Conservation (phyloP, 1,140 invertebrate species). For the Trichoplusia ni region DNA sequence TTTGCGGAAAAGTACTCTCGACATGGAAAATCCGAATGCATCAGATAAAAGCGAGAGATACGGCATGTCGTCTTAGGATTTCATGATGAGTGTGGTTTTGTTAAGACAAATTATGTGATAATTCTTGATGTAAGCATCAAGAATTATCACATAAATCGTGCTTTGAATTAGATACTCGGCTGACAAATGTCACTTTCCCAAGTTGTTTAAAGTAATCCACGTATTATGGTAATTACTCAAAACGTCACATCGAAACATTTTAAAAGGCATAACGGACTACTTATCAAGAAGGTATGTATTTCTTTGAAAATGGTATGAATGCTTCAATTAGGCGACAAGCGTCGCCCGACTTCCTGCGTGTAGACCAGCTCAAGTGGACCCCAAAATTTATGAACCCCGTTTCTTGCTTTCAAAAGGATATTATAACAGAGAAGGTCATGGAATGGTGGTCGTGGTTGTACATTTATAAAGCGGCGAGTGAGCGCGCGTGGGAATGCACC, state of each 20-base stretch:
- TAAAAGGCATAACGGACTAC: not conserved
- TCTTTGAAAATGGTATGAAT: constrained; percentile 22
- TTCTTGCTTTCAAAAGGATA: not conserved
- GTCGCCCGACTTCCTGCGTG: constrained; percentile 31
- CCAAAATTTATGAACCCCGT: constrained; percentile 1
- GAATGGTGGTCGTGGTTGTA: constrained; percentile 23
- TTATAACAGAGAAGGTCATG: constrained; percentile 6
- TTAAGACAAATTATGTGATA: too few species aligned
- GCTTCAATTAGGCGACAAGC: constrained; percentile 28
- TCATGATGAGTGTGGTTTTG: too few species aligned
- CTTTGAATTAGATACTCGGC: not conserved
- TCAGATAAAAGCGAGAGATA: too few species aligned
- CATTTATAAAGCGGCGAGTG: constrained; percentile 19
- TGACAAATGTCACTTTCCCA: not conserved
- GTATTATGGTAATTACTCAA: not conserved
- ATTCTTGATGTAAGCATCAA: too few species aligned
- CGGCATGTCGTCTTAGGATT: too few species aligned
- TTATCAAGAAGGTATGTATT: constrained; percentile 19
- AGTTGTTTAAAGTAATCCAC: not conserved
- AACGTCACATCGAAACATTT: not conserved
- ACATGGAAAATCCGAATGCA: constrained; percentile 33
- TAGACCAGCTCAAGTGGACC: not conserved
- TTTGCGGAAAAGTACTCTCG: constrained; percentile 37
- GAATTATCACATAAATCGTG: too few species aligned
- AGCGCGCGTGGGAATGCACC: constrained; percentile 35